Percentiles rank a stretch among this genome's conserved stretches.
Evolutionary conservation across 1,140 invertebrate species (phyloP).

Genomic region (Solenopsis fugax): DNA sequence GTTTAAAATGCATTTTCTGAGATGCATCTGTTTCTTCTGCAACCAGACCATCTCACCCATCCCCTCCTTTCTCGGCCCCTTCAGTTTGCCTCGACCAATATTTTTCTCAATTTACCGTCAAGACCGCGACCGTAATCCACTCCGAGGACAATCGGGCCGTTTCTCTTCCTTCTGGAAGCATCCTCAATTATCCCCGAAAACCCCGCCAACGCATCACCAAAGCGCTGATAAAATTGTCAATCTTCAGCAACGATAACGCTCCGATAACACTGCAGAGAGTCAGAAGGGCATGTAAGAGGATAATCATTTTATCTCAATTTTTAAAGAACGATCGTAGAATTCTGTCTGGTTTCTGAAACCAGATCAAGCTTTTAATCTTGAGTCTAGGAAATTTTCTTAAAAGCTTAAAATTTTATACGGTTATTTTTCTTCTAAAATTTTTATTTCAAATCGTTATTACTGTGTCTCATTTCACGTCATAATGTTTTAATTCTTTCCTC

Average conservation of each 20-base stretch:
- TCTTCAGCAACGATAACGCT: constrained; percentile 11
- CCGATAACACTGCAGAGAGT: not conserved
- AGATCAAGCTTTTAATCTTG: not conserved
- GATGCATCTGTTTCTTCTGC: constrained; percentile 18
- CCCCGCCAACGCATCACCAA: not conserved
- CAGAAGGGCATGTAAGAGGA: not conserved
- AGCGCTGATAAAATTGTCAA: constrained; percentile 55
- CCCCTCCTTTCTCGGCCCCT: not conserved
- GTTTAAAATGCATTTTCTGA: constrained; percentile 27
- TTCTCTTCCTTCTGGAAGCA: constrained; percentile 44
- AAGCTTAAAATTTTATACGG: not conserved
- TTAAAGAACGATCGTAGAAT: not conserved
- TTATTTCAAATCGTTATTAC: not conserved
- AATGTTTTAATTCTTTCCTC: not conserved
- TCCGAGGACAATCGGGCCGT: constrained; percentile 45
- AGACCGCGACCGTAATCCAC: constrained; percentile 34
- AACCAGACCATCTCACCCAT: not conserved
- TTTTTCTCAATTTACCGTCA: constrained; percentile 63
- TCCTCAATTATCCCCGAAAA: constrained; percentile 54
- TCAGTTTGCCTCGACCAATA: constrained; percentile 29
- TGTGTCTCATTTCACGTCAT: too few species aligned
- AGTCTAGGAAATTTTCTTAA: not conserved
- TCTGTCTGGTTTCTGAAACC: not conserved
- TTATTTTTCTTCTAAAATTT: not conserved
- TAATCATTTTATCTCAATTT: constrained; percentile 14